Base-by-base conservation (phyloP, 1,140 invertebrate species). In the Carcinoscorpius rotundicauda region DNA sequence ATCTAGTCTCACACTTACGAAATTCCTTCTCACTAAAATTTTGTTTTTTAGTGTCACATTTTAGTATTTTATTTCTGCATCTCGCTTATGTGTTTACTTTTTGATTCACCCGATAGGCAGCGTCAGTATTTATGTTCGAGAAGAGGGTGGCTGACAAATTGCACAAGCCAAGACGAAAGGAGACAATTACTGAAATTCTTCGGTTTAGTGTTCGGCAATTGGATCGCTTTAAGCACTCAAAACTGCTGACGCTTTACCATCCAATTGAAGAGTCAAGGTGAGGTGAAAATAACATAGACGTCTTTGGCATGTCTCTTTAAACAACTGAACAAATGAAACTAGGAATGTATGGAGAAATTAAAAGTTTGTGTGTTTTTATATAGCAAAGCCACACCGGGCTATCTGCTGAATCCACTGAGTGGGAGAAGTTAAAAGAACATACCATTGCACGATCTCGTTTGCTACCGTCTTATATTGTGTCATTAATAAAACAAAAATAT, bases 71-170 rank as follows among this genome's bases (percentile, higher is more conserved):
- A 49, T n/a, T 29, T 29, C 29, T 29, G 29, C 29, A 29, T 29
- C 29, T 29, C 29, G 29, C 29, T 29, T 1, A 29, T 29, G 29
- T 29, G 29, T 29, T 29, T 29, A 29, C 29, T 29, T 29, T 29
- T 83, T 82, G 4, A 29, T 29, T 29, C 29, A 29, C 29, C 29
- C 29, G 29, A 29, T 81, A 98, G 94, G 93, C 95, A 78, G 92
- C 88, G 60, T 96, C 93, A 0, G 86, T 97, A 66, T 97, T 97
- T 79, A 81, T 97, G 51, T 97, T 97, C 76, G 94, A 98, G 75
- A 97, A 97, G 75, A 85, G 88, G 66, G 85, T 86, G 11, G 92
- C 91, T 0, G 93, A 97, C 73, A 97, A 97, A 76, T 79, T 97
- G 58, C 90, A 94, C 79, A 97, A 95, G 73, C 92, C 92, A 4